Evolutionary conservation across 2,797 vertebrate species (phyloP).

Genomic region (Neomorphus geoffroyi): DNA sequence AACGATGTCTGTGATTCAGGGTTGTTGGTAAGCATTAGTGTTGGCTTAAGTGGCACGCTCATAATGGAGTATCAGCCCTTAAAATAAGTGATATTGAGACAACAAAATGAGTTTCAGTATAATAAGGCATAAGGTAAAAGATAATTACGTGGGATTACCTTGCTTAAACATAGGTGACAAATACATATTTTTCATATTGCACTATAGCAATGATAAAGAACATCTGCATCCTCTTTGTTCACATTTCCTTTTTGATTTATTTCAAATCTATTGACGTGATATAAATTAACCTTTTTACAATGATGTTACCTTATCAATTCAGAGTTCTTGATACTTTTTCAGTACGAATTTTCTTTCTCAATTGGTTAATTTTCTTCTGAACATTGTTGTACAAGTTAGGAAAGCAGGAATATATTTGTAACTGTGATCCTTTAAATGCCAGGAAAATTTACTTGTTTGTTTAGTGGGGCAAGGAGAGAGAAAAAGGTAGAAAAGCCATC

Average conservation of each 20-base stretch:
- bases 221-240: background rate
- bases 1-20: background rate
- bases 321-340: background rate
- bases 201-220: background rate
- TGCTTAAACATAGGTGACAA: background rate
- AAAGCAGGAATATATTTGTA: background rate
- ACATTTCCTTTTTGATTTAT: background rate
- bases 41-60: background rate
- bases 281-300: background rate
- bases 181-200: background rate
- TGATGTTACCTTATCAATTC: background rate
- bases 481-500: background rate
- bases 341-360: background rate
- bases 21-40: background rate
- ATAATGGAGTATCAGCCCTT: background rate
- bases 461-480: fast-evolving
- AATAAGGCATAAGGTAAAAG: background rate
- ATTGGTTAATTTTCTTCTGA: background rate
- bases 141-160: background rate
- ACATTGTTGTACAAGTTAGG: background rate
- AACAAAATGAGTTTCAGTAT: background rate
- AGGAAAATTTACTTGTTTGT: background rate
- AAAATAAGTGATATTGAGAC: background rate
- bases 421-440: background rate
- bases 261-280: background rate